A percentile compares a stretch with the other conserved stretches of the same genome.
phyloP scores from a whole-genome alignment of 2,113 vertebrate genomes.

The Bucco capensis region DNA sequence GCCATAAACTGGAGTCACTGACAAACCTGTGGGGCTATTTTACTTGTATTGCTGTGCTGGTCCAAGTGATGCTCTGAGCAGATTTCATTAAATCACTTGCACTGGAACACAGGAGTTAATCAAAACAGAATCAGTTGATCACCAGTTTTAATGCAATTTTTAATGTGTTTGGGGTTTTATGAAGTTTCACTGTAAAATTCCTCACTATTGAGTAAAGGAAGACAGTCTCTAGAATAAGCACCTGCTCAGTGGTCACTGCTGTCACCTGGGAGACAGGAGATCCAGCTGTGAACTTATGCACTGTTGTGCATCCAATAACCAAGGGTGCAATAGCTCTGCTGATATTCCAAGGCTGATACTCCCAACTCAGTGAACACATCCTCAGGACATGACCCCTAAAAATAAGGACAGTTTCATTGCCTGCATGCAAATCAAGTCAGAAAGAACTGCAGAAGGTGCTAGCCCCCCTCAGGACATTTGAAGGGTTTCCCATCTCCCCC shows the following conservation, averaged over 20 bases:
- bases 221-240: background rate
- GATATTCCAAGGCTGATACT: background rate
- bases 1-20: background rate
- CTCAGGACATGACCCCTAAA: too few species aligned
- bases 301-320: background rate
- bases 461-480: too few species aligned
- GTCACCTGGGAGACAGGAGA: background rate
- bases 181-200: background rate
- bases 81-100: background rate
- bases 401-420: background rate
- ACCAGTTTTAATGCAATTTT: background rate
- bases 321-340: background rate
- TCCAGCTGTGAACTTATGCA: background rate
- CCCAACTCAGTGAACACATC: background rate
- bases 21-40: background rate
- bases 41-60: background rate
- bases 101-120: background rate
- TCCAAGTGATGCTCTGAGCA: background rate
- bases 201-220: background rate
- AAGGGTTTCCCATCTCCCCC: background rate
- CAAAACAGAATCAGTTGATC: background rate
- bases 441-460: background rate
- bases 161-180: background rate
- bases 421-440: background rate
- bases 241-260: background rate